These are phyloP conservation scores for Zootoca vivipara DNA, from an alignment of 2,113 vertebrate species.

Conservation along the genomic window DNA sequence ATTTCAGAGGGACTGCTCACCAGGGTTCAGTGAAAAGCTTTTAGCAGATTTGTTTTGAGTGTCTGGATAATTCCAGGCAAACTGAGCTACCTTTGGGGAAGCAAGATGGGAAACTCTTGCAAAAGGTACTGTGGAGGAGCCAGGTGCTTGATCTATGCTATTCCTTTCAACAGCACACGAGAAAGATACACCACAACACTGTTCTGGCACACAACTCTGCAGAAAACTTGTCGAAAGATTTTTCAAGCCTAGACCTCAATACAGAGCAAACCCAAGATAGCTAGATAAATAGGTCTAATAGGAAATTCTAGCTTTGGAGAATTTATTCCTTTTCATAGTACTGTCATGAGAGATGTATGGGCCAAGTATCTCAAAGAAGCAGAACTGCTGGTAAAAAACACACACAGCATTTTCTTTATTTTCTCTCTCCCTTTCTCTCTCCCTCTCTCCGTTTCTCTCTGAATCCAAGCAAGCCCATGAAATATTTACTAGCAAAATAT, in stretches of 20 bases:
- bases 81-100: background rate
- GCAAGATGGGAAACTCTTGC: background rate
- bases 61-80: background rate
- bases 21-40: background rate
- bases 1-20: background rate
- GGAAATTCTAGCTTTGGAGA: background rate
- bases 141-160: background rate
- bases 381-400: background rate
- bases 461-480: slow-evolving; percentile 48
- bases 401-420: background rate
- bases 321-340: background rate
- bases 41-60: background rate
- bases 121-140: background rate
- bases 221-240: background rate
- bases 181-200: background rate
- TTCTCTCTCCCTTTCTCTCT: slow-evolving; percentile 11
- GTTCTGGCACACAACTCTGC: background rate
- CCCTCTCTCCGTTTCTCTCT: slow-evolving; percentile 1
- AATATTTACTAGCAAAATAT: slow-evolving; percentile 59
- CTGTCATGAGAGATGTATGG: slow-evolving; percentile 25
- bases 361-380: background rate
- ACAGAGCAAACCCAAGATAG: slow-evolving; percentile 5
- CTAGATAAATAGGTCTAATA: background rate
- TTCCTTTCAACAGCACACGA: background rate
- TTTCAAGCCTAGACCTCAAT: background rate